A percentile compares a stretch with the other conserved stretches of the same genome.
Conservation (phyloP, 2,113 vertebrate species). For the Sula dactylatra region DNA sequence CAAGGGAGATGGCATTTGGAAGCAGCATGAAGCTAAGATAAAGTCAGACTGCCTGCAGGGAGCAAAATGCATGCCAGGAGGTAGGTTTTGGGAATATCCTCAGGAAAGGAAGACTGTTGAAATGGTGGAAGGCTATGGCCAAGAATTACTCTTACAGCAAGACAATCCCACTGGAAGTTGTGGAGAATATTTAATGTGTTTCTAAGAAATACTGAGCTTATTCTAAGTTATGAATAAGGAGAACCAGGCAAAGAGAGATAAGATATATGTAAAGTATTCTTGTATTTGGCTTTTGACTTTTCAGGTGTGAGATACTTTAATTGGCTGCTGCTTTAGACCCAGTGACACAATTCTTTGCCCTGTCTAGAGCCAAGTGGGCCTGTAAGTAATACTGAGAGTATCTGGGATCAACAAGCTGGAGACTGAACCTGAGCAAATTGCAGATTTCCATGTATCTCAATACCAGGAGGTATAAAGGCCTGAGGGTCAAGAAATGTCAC, state of each 20-base stretch:
- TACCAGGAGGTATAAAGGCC: background rate
- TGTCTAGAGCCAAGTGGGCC: background rate
- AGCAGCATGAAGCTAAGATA: background rate
- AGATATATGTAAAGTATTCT: background rate
- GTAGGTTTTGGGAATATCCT: background rate
- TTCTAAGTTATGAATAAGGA: background rate
- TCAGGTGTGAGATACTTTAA: background rate
- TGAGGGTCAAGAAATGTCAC: background rate
- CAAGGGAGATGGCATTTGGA: background rate
- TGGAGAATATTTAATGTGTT: background rate
- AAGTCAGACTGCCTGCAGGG: background rate
- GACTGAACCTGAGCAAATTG: background rate
- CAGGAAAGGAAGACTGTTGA: background rate
- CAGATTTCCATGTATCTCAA: background rate
- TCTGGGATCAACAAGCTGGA: background rate
- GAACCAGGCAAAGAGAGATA: background rate
- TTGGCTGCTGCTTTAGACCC: background rate
- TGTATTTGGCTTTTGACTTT: background rate
- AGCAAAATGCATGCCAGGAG: background rate
- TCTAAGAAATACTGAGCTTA: background rate
- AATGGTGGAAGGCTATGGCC: background rate
- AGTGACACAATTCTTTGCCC: background rate
- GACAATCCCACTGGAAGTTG: background rate
- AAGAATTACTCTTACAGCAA: background rate
- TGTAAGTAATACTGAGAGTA: background rate